phyloP scores from a whole-genome alignment of 2,888 invertebrate genomes.

The Margaritifera margaritifera region DNA sequence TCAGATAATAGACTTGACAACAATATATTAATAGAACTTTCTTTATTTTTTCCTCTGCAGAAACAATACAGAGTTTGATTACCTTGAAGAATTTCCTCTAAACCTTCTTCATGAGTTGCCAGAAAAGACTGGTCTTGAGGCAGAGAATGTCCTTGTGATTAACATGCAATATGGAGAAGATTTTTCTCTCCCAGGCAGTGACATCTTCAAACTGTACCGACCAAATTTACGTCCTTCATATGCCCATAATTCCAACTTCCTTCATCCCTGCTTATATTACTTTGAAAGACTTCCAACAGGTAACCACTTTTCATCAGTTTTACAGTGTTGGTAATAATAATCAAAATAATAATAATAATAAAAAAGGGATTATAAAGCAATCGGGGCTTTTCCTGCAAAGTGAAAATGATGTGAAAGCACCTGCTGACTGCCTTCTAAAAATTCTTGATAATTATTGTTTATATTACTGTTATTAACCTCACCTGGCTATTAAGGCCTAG shows the following conservation, averaged over 20 bases:
- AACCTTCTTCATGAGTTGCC: conserved; percentile 67
- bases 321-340: too few species aligned
- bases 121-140: conserved; percentile 64
- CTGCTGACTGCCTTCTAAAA: too few species aligned
- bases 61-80: conserved; percentile 40
- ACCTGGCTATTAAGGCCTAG: too few species aligned
- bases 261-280: conserved; percentile 74
- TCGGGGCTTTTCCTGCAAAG: too few species aligned
- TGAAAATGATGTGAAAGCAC: too few species aligned
- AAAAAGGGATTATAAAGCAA: too few species aligned
- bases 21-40: too few species aligned
- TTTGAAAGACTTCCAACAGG: conserved; percentile 72
- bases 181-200: conserved; percentile 72
- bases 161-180: conserved; percentile 73
- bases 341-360: too few species aligned
- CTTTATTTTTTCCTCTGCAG: too few species aligned
- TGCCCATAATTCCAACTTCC: conserved; percentile 74
- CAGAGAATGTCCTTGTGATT: conserved; percentile 62
- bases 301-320: conserved; percentile 30
- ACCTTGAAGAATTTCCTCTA: conserved; percentile 73
- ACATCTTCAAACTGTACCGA: conserved; percentile 72
- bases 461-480: too few species aligned
- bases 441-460: too few species aligned
- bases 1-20: too few species aligned
- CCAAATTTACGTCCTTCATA: conserved; percentile 71